phyloP scores from a whole-genome alignment of 2,113 vertebrate genomes.

The Tinamus guttatus region DNA sequence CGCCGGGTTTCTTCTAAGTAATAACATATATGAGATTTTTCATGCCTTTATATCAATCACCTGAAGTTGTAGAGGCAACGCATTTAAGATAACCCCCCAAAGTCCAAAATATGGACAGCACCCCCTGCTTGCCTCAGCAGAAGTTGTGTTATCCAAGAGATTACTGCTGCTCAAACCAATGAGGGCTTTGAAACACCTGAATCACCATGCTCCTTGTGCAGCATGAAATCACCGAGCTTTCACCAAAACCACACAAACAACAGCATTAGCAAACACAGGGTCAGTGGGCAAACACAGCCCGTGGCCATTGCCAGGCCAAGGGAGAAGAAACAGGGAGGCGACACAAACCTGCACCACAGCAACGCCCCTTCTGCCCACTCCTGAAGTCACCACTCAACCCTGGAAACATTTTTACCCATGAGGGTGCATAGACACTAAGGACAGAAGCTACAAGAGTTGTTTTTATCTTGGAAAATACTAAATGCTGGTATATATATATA shows the following conservation, averaged over 20 bases:
- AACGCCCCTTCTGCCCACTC: accelerated
- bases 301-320: neutral
- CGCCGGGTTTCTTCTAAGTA: neutral
- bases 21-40: neutral
- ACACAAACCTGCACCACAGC: accelerated
- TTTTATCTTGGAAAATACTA: neutral
- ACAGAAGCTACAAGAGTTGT: neutral
- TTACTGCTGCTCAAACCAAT: constrained; percentile 1
- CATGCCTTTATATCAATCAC: neutral
- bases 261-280: neutral
- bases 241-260: neutral
- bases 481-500: no score
- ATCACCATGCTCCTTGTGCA: neutral
- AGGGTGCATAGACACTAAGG: neutral
- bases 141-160: constrained; percentile 3
- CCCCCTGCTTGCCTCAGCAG: neutral
- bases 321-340: neutral
- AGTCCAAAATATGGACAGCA: constrained; percentile 8
- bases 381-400: neutral
- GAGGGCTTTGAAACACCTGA: constrained; percentile 15
- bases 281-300: neutral
- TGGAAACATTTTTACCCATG: neutral
- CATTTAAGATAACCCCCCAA: neutral
- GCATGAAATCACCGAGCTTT: constrained; percentile 16
- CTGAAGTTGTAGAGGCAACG: neutral